Evolutionary conservation across 2,888 invertebrate species (phyloP), one percentile per base, ranked within the genome.

Genomic region (Thyatira batis): DNA sequence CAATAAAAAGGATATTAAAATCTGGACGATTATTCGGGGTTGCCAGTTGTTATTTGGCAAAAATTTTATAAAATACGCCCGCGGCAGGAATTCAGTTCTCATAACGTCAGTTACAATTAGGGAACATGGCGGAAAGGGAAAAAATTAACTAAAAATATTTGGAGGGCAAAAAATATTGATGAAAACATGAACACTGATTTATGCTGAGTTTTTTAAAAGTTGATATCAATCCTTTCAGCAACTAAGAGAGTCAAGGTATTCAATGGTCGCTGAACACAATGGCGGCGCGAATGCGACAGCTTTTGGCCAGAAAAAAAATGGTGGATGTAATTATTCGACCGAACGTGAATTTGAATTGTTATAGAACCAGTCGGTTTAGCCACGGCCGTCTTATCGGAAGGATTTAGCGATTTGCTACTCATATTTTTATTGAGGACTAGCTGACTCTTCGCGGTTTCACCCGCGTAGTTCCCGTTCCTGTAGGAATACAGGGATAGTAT

Each of bases 1-100:
- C 81, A 83, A 84, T 81, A 84, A 84, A 76, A 71, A 80, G 71
- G 78, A 75, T 75, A 75, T 82, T 74, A 75, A n/a, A 77, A 75
- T 71, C 67, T 55, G 60, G 62, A 67, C 72, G 73, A 78, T 82
- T 80, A 81, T 82, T 82, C 69, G 72, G 80, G 73, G 78, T 71
- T 80, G 77, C 75, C 73, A 82, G 73, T 71, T 68, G 74, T 58
- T 56, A 66, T 59, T 85, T 85, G 78, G 84, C 83, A 62, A 83
- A 83, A 79, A 82, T 78, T 82, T 78, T 60, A 72, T 56, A 60
- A 61, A 64, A 65, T n/a, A 51, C 52, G 70, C 74, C 61, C 20
- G 53, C 51, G 63, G 76, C 69, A 56, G 55, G 58, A 53, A 60
- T 67, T 69, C 13, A 11, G 48, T 27, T 48, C 20, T 27, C 48